Percentiles rank a stretch among this genome's conserved stretches.
These are phyloP conservation scores for Sylvietta virens DNA, from an alignment of 2,113 vertebrate species.

Conservation along the genomic window DNA sequence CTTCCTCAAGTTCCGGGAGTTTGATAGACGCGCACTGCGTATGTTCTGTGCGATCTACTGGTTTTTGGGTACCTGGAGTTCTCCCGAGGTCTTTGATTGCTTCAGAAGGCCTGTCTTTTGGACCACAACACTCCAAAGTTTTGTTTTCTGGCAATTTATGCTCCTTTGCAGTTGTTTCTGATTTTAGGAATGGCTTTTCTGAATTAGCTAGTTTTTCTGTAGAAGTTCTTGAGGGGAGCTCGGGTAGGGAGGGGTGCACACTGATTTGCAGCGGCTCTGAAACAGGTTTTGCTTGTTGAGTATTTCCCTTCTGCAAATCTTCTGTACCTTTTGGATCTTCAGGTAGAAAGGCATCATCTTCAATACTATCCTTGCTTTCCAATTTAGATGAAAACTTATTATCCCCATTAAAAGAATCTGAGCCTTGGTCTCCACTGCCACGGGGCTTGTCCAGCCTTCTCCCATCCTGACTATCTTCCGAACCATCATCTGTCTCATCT, in stretches of 20 bases:
- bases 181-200: slow-evolving; percentile 19
- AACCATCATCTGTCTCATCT: slow-evolving; percentile 91
- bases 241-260: not conserved
- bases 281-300: slow-evolving; percentile 4
- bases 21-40: not conserved
- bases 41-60: not conserved
- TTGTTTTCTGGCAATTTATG: slow-evolving; percentile 13
- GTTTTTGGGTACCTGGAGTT: not conserved
- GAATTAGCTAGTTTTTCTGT: not conserved
- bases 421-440: slow-evolving; percentile 41
- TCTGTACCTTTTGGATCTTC: slow-evolving; percentile 63
- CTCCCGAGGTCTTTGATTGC: slow-evolving; percentile 27
- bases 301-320: slow-evolving; percentile 44
- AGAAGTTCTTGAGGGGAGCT: not conserved
- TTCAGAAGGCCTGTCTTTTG: slow-evolving; percentile 26
- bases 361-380: slow-evolving; percentile 63
- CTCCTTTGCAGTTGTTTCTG: slow-evolving; percentile 11
- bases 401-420: slow-evolving; percentile 50
- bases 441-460: slow-evolving; percentile 60
- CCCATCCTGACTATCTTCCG: slow-evolving; percentile 85
- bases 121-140: not conserved
- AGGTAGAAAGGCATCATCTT: slow-evolving; percentile 72
- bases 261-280: not conserved
- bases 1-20: slow-evolving; percentile 15
- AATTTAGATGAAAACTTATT: slow-evolving; percentile 59